phyloP scores from a whole-genome alignment of 2,797 vertebrate genomes.

The Petrocephalus sullivani region DNA sequence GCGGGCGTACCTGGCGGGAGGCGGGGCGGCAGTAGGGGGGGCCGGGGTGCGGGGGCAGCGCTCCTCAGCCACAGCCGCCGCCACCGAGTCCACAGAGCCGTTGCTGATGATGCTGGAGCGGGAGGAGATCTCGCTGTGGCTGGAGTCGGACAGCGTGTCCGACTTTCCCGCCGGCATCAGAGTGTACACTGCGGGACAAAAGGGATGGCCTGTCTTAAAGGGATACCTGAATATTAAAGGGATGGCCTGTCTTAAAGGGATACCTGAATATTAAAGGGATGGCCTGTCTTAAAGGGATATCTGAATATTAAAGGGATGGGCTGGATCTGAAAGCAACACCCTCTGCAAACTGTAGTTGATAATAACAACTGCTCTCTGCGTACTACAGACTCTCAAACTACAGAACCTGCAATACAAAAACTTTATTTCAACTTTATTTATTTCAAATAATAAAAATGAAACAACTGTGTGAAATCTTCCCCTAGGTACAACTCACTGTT shows the following conservation, averaged over 20 bases:
- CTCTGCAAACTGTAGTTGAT: background rate
- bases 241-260: too few species aligned
- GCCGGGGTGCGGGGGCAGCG: conserved; percentile 45
- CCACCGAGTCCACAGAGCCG: conserved; percentile 83
- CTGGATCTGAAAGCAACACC: background rate
- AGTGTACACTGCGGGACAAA: conserved; percentile 61
- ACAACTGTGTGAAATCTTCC: background rate
- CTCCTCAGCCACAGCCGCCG: conserved; percentile 67
- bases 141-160: conserved; percentile 86
- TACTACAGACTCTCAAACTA: background rate
- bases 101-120: conserved; percentile 86
- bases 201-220: background rate
- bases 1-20: conserved; percentile 24
- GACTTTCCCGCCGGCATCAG: conserved; percentile 71
- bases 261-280: background rate
- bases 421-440: conserved; percentile 6
- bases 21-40: background rate
- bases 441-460: background rate
- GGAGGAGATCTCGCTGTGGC: conserved; percentile 92
- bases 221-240: background rate
- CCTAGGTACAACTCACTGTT: background rate
- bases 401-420: background rate
- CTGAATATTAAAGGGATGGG: background rate
- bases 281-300: too few species aligned
- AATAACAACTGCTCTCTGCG: background rate